Evolutionary conservation across 2,797 vertebrate genomes (phyloP).

Genomic region (Oryzias dopingdopingensis): DNA sequence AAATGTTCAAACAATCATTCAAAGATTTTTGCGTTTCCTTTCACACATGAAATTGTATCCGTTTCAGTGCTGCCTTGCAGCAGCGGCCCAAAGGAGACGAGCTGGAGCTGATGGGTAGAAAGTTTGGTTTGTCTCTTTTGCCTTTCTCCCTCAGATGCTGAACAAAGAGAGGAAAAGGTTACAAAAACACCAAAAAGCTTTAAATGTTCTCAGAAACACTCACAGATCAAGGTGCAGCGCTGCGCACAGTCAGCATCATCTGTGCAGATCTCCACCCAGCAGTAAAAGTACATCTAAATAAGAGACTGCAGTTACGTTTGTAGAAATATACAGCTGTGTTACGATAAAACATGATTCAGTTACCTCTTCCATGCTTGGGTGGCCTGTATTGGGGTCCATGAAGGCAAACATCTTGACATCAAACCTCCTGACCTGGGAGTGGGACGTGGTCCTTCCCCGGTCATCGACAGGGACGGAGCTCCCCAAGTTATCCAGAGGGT

Average conservation of each 20-base stretch:
- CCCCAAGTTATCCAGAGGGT: slow-evolving; percentile 64
- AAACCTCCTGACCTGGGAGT: slow-evolving; percentile 69
- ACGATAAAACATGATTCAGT: neutral
- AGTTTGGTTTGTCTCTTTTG: slow-evolving; percentile 36
- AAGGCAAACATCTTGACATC: slow-evolving; percentile 75
- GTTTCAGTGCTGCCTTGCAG: slow-evolving; percentile 31
- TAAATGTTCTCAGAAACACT: slow-evolving; percentile 24
- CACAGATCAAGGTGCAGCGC: slow-evolving; percentile 60
- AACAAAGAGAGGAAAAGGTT: neutral
- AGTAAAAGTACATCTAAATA: slow-evolving; percentile 70
- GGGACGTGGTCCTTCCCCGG: slow-evolving; percentile 35
- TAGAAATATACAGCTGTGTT: neutral
- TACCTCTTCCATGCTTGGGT: slow-evolving; percentile 66
- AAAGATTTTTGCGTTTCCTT: slow-evolving; percentile 30
- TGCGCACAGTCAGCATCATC: slow-evolving; percentile 56
- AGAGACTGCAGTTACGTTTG: neutral
- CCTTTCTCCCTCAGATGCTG: slow-evolving; percentile 56
- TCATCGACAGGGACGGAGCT: slow-evolving; percentile 62
- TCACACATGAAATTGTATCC: slow-evolving; percentile 9
- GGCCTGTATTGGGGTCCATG: slow-evolving; percentile 59
- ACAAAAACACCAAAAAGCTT: too few species aligned
- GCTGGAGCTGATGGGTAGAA: slow-evolving; percentile 24
- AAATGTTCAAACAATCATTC: neutral
- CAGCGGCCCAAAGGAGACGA: slow-evolving; percentile 62
- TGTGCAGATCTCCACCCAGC: slow-evolving; percentile 74